A percentile compares a stretch with the other conserved stretches of the same genome.
Conservation (phyloP, 1,140 invertebrate species). For the Zelostemma sp. region DNA sequence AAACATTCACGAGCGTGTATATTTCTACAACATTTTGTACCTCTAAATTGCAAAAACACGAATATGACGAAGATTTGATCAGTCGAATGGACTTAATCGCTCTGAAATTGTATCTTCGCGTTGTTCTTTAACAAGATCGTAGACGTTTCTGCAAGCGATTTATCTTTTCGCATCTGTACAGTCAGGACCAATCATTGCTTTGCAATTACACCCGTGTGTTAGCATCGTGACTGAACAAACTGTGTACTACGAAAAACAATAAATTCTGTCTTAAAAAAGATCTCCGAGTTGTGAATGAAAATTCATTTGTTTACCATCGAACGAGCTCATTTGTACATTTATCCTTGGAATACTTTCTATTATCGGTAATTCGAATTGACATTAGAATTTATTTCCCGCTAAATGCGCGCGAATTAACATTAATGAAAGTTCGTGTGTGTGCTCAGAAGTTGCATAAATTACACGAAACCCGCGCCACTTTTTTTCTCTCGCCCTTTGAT, state of each 20-base stretch:
- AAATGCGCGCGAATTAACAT: slow-evolving; percentile 1
- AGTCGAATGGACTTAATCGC: too few relatives aligned
- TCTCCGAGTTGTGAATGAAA: too few relatives aligned
- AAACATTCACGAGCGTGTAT: too few relatives aligned
- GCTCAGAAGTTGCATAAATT: slow-evolving; percentile 5
- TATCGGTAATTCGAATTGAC: slow-evolving; percentile 21
- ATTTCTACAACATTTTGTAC: too few relatives aligned
- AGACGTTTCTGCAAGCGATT: too few relatives aligned
- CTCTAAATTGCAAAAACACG: too few relatives aligned
- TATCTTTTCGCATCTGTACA: slow-evolving; percentile 16
- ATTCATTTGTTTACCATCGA: not conserved
- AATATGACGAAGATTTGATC: too few relatives aligned
- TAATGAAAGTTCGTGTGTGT: slow-evolving; percentile 8
- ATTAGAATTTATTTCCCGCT: slow-evolving; percentile 12
- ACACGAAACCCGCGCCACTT: slow-evolving; percentile 6
- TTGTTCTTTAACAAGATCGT: too few relatives aligned
- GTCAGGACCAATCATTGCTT: slow-evolving; percentile 17
- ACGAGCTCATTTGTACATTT: not conserved
- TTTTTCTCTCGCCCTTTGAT: slow-evolving; percentile 10
- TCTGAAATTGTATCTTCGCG: too few relatives aligned
- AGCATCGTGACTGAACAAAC: slow-evolving; percentile 21
- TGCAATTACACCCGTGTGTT: slow-evolving; percentile 30
- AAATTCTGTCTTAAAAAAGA: slow-evolving; percentile 28
- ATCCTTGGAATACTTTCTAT: slow-evolving; percentile 12
- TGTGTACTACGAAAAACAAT: slow-evolving; percentile 25